Evolutionary conservation across 1,140 invertebrate genomes (phyloP), one percentile per base, ranked within the genome.

Genomic region (Tetragnatha versicolor): DNA sequence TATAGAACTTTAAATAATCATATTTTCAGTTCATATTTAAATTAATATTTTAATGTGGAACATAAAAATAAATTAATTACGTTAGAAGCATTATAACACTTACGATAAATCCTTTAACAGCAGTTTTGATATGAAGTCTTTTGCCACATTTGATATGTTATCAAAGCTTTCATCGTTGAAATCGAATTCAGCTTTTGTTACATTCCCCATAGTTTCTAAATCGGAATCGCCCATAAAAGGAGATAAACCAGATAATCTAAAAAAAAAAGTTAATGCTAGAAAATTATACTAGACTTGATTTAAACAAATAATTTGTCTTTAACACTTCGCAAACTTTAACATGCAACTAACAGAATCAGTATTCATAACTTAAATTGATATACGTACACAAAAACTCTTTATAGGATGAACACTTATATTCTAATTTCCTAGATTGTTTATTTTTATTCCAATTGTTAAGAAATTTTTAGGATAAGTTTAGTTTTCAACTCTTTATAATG

Each of bases 211-310:
- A 12, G 97, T 99, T 87, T 98, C 95, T 78, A 95, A 90, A 85
- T 99, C 97, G 63, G 92, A 96, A 84, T 98, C 95, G 9, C 97
- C 97, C 94, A 98, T 97, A 87, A 99, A 99, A 20, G 97, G 97
- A 29, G 97, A 98, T 45, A 99, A 87, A 35, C 97, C 97, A 17
- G 96, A 98, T 82, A 99, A 88, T 83, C 97, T 98, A 27, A 47
- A 33, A 63, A 22, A 73, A 0, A 14, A 0, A 65, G 3, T n/a
- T n/a, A n/a, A n/a, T n/a, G n/a, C n/a, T n/a, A 14, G 9, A 1
- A 22, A 10, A 55, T 55, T 55, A 1, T 55, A 22, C 1, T 17
- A n/a, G 17, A 55, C 25, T 55, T 22, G 25, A 25, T 22, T 17
- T 1, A 55, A 55, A 10, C 51, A 55, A 55, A 55, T n/a, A n/a